Conservation (phyloP, 92 coral and sea anemone genomes). For the Virgularia gustaviana region DNA sequence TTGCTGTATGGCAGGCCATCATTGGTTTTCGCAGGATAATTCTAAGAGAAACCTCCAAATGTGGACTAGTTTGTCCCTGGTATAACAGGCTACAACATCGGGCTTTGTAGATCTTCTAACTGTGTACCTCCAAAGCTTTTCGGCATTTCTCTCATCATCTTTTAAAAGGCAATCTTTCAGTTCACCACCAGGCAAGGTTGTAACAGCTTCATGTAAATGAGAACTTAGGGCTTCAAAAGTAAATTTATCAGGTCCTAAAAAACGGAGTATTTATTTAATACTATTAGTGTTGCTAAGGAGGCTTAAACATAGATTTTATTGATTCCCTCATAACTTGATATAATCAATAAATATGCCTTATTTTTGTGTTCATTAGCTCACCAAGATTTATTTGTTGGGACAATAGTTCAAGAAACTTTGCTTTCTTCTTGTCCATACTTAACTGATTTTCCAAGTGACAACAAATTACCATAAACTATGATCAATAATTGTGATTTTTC, state of each 20-base stretch:
- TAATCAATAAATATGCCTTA: neutral
- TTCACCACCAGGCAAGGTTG: constrained; percentile 18
- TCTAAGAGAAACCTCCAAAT: no score
- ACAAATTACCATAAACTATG: no score
- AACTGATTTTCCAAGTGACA: neutral
- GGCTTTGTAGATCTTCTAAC: no score
- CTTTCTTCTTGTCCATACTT: neutral
- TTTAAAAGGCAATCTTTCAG: constrained; percentile 20
- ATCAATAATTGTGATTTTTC: no score
- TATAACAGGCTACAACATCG: no score
- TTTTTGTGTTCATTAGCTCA: neutral
- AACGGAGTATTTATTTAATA: neutral
- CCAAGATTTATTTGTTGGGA: constrained; percentile 27
- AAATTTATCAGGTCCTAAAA: constrained; percentile 13
- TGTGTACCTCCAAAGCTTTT: constrained; percentile 33
- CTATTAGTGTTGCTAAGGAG: neutral
- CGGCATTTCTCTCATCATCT: neutral
- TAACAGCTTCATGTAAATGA: constrained; percentile 14
- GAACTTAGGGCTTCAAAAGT: neutral
- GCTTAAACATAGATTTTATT: neutral
- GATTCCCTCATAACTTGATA: neutral
- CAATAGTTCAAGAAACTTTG: constrained; percentile 16
- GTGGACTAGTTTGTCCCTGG: no score
- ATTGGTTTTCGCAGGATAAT: no score
- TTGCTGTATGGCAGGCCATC: no score